Evolutionary conservation across 2,113 vertebrate genomes (phyloP).

Genomic region (Fulmarus glacialis): DNA sequence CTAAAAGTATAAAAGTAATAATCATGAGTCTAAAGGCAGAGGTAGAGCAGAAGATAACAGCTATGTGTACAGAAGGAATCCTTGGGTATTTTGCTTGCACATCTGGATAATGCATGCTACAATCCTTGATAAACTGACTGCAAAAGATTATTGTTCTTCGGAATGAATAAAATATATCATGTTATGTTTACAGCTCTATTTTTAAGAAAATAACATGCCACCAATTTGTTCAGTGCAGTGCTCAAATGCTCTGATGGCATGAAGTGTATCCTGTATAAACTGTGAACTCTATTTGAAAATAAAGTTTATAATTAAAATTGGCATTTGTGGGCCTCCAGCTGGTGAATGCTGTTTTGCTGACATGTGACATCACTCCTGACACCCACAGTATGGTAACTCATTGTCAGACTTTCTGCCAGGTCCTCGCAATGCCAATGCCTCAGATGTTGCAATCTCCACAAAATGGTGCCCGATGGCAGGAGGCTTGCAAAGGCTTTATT

Average conservation of each 20-base stretch:
- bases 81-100: neutral
- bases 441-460: neutral
- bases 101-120: neutral
- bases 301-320: constrained; percentile 59
- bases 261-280: neutral
- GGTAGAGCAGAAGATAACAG: neutral
- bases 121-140: neutral
- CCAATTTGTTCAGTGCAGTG: neutral
- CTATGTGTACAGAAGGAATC: neutral
- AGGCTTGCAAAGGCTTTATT: neutral
- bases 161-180: neutral
- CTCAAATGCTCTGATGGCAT: neutral
- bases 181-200: neutral
- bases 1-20: neutral
- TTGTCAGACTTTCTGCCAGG: constrained; percentile 24
- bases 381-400: constrained; percentile 41
- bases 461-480: neutral
- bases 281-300: constrained; percentile 47
- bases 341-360: constrained; percentile 49
- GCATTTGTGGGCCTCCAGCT: constrained; percentile 59
- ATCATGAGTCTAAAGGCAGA: neutral
- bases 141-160: neutral
- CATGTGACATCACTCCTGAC: constrained; percentile 36
- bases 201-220: neutral
- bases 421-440: neutral